Evolutionary conservation across 2,888 invertebrate genomes (phyloP), one percentile per base, ranked within the genome.

Genomic region (Epinotia bilunana): DNA sequence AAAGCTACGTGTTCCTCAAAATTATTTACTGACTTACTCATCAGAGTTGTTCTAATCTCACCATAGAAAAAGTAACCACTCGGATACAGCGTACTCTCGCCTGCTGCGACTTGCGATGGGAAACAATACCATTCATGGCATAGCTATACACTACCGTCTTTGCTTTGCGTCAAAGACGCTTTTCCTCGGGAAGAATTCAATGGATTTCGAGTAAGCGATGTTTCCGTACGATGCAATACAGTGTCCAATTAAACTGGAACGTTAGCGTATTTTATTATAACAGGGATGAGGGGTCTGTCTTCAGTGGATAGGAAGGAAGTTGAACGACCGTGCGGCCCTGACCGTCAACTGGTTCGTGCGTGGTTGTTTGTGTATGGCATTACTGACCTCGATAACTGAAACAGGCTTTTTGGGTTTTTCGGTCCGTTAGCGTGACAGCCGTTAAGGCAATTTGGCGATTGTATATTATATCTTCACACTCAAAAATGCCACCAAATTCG

Each of bases 251-350:
- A 46, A 71, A 16, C 33, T 55, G 33, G 71, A 67, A 13, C 74
- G 20, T 71, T 55, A 16, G 23, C 28, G 3, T 13, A 12, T 53
- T 23, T 64, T 58, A 55, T 43, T 18, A 55, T 65, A n/a, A 33
- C 7, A 43, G 28, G 65, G 18, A 28, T 75, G 53, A 55, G 65
- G 65, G 74, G 16, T 71, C 74, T 67, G 1, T 55, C 11, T 55
- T 28, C 12, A 60, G 71, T 67, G 39, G 74, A 23, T 60, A 23
- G 18, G 9, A 28, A 43, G 43, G 23, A 73, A 80, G 86, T 82
- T 85, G 79, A 84, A 83, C 72, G 86, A 82, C 83, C 86, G 82
- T 76, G 80, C 88, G 86, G 86, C 79, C 79, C 73, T 88, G 90
- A 81, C 90, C 89, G 82, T 86, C 71, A 75, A 75, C 82, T 79